Percentiles rank a stretch among this genome's conserved stretches.
These are phyloP conservation scores for Ascaphus truei DNA, from an alignment of 2,113 vertebrate species.

Conservation along the genomic window DNA sequence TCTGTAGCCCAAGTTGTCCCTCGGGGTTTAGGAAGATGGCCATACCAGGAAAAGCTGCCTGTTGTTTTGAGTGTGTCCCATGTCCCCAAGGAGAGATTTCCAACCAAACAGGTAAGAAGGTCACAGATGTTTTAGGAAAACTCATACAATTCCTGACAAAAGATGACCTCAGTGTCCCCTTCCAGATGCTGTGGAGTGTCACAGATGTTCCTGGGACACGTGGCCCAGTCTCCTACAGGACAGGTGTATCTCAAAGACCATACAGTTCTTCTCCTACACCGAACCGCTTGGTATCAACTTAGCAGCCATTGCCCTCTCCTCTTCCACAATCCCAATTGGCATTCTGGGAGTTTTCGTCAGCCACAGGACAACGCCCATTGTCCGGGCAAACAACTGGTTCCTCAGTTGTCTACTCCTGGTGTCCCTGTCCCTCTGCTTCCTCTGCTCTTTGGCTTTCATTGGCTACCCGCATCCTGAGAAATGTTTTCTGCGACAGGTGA, in stretches of 20 bases:
- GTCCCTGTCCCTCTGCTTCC: slow-evolving; percentile 6
- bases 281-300: slow-evolving; percentile 10
- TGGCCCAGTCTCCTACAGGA: background rate
- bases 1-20: background rate
- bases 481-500: background rate
- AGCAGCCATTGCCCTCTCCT: background rate
- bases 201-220: background rate
- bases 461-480: background rate
- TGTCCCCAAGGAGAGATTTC: background rate
- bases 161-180: background rate
- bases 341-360: background rate
- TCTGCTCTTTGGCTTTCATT: slow-evolving; percentile 3
- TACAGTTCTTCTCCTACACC: slow-evolving; percentile 4
- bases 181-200: background rate
- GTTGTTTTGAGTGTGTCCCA: background rate
- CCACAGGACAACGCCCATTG: slow-evolving; percentile 2
- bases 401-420: slow-evolving; percentile 10
- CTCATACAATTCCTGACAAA: too few relatives aligned
- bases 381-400: slow-evolving; percentile 14
- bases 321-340: background rate
- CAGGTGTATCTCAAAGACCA: slow-evolving; percentile 7
- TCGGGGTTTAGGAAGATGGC: background rate
- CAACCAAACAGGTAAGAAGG: background rate
- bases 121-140: too few relatives aligned
- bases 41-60: background rate